phyloP scores from a whole-genome alignment of 2,113 vertebrate species.

The Cepphus grylle region DNA sequence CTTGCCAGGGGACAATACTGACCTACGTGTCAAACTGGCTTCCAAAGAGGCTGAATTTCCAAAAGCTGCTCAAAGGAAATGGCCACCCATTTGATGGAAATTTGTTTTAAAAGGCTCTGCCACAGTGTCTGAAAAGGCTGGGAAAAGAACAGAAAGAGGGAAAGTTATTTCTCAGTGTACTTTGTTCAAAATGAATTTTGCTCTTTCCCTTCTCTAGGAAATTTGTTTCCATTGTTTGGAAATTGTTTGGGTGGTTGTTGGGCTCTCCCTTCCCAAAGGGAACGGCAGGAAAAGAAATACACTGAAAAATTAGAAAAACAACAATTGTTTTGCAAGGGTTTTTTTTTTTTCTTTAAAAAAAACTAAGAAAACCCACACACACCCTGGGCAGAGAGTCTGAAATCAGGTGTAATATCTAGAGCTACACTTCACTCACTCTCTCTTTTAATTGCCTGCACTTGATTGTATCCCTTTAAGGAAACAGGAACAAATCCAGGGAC shows the following conservation, averaged over 20 bases:
- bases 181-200: not conserved
- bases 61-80: not conserved
- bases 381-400: not conserved
- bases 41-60: not conserved
- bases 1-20: not conserved
- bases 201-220: not conserved
- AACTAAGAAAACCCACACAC: not conserved
- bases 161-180: not conserved
- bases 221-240: conserved; percentile 41
- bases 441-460: conserved; percentile 21
- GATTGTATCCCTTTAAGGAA: conserved; percentile 40
- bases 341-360: not conserved
- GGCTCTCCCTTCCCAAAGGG: conserved; percentile 42
- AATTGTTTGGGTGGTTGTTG: conserved; percentile 56
- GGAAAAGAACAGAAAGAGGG: not conserved
- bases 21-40: not conserved
- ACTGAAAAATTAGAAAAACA: conserved; percentile 17
- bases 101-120: not conserved
- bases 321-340: not conserved
- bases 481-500: conserved; percentile 59
- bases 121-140: not conserved
- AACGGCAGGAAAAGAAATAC: not conserved
- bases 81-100: not conserved
- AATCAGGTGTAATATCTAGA: conserved; percentile 2
- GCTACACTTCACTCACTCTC: not conserved